A percentile compares a stretch with the other conserved stretches of the same genome.
Evolutionary conservation across 2,113 vertebrate genomes (phyloP).

Genomic region (Hemiprocne comata): DNA sequence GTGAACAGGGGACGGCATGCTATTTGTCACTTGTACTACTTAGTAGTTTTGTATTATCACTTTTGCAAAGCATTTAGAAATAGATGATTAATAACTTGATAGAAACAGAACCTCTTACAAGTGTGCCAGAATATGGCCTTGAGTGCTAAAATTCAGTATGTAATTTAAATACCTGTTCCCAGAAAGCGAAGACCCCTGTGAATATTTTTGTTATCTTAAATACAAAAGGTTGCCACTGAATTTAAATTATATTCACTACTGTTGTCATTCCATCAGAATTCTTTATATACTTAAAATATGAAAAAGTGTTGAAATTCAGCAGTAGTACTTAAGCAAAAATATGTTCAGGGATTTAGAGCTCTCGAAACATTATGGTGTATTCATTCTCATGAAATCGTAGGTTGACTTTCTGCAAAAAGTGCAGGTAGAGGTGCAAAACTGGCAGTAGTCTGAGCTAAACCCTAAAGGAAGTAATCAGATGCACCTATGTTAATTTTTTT

Average conservation of each 20-base stretch:
- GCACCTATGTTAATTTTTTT: not conserved
- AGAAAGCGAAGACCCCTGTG: not conserved
- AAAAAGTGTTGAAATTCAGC: conserved; percentile 1
- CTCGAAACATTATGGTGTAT: not conserved
- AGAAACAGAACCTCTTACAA: not conserved
- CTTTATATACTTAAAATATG: not conserved
- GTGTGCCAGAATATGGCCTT: not conserved
- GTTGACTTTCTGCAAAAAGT: not conserved
- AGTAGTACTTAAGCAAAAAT: not conserved
- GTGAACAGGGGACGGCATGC: not conserved
- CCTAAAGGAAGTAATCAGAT: not conserved
- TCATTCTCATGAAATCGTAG: not conserved
- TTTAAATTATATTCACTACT: not conserved
- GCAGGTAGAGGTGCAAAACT: not conserved
- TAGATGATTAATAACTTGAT: not conserved
- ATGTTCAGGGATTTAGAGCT: not conserved
- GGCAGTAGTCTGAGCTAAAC: not conserved
- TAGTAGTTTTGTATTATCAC: not conserved
- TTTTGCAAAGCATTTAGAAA: not conserved
- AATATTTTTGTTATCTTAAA: not conserved
- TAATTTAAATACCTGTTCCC: not conserved
- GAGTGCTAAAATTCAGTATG: not conserved
- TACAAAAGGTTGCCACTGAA: not conserved
- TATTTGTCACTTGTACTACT: not conserved
- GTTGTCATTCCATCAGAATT: not conserved